Evolutionary conservation across 2,797 vertebrate species (phyloP).

Genomic region (Chrysolophus pictus): DNA sequence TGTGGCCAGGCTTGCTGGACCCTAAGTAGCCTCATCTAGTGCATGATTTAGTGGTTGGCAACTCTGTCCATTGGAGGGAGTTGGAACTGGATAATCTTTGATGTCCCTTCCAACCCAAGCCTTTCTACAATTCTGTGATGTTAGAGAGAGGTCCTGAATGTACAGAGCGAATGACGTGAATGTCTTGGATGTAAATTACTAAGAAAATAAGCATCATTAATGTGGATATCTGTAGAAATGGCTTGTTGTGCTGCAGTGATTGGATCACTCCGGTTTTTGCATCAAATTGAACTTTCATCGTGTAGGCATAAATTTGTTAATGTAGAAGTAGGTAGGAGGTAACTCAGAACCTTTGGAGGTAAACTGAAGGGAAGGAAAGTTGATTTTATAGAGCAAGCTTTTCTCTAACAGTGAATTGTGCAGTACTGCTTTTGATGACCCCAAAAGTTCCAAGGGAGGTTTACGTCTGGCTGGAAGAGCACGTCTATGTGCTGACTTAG

Average conservation of each 20-base stretch:
- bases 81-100: too few species aligned
- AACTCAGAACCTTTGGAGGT: background rate
- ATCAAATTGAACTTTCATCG: background rate
- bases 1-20: too few species aligned
- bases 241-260: background rate
- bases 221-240: background rate
- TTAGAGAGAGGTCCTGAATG: background rate
- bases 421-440: background rate
- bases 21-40: too few species aligned
- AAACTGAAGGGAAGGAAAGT: background rate
- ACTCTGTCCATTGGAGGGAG: too few species aligned
- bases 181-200: background rate
- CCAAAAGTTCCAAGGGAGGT: background rate
- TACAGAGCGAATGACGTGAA: background rate
- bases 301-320: accelerated
- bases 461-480: background rate
- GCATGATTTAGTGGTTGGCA: too few species aligned
- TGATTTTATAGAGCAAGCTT: background rate
- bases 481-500: background rate
- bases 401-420: background rate
- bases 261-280: background rate
- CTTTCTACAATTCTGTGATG: background rate
- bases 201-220: background rate
- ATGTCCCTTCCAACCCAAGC: too few species aligned
- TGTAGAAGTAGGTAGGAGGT: background rate